Conservation (phyloP, 2,113 vertebrate genomes). For the Melanostigma gelatinosum region DNA sequence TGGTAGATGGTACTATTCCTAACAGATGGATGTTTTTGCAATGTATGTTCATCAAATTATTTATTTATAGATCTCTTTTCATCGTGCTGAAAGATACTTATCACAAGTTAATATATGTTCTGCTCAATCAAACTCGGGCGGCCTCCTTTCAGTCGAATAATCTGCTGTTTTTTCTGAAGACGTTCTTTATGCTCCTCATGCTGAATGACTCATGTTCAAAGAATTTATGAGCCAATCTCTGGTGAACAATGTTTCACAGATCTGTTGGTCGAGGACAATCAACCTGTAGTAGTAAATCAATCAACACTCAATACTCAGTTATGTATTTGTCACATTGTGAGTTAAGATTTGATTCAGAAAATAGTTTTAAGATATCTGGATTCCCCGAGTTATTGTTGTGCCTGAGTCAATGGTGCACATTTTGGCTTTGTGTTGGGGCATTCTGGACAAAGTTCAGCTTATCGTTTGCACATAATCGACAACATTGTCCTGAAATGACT, state of each 20-base stretch:
- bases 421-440: too few relatives aligned
- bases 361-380: background rate
- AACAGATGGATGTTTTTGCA: constrained; percentile 18
- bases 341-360: constrained; percentile 6
- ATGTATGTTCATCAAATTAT: background rate
- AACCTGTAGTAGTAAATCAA: background rate
- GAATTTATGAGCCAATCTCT: background rate
- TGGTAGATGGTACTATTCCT: background rate
- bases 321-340: background rate
- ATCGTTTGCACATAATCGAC: too few relatives aligned
- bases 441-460: too few relatives aligned
- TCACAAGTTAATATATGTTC: background rate
- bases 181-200: too few relatives aligned
- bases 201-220: background rate
- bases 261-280: too few relatives aligned
- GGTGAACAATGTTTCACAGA: background rate
- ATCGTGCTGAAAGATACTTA: background rate
- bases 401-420: background rate
- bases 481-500: too few relatives aligned
- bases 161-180: background rate
- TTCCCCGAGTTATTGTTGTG: constrained; percentile 8
- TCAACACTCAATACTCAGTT: background rate
- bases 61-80: background rate
- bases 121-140: background rate
- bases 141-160: background rate